Evolutionary conservation across 2,888 invertebrate genomes (phyloP).

Genomic region (Eupithecia inturbata): DNA sequence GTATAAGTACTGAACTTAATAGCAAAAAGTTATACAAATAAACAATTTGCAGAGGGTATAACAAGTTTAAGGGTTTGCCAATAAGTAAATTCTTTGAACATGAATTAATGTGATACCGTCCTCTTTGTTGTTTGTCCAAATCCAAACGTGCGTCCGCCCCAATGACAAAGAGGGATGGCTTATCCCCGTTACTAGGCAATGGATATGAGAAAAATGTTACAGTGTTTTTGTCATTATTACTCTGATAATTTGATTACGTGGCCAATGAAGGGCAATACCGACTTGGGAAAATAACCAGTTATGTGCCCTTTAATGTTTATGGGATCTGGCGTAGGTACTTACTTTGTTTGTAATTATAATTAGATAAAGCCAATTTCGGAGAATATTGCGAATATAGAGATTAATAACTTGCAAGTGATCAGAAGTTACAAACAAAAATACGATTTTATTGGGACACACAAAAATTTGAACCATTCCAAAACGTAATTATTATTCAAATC

Average conservation of each 20-base stretch:
- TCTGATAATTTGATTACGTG: constrained; percentile 30
- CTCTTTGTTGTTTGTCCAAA: constrained; percentile 1
- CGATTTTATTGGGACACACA: not conserved
- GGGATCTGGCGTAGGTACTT: not conserved
- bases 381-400: not conserved
- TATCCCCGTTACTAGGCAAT: constrained; percentile 34
- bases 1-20: not conserved
- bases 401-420: not conserved
- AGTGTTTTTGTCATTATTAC: constrained; percentile 38
- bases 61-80: not conserved
- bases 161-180: constrained; percentile 37
- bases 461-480: not conserved
- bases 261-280: constrained; percentile 37
- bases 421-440: not conserved
- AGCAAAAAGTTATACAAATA: not conserved
- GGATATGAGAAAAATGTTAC: constrained; percentile 38
- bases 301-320: not conserved
- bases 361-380: not conserved
- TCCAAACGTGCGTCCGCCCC: not conserved
- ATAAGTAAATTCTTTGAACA: not conserved
- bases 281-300: constrained; percentile 22
- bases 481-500: not conserved
- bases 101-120: not conserved
- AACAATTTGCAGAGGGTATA: not conserved
- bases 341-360: not conserved